Base-by-base conservation (phyloP, 2,113 vertebrate species). In the Microcebus lehilahytsara region DNA sequence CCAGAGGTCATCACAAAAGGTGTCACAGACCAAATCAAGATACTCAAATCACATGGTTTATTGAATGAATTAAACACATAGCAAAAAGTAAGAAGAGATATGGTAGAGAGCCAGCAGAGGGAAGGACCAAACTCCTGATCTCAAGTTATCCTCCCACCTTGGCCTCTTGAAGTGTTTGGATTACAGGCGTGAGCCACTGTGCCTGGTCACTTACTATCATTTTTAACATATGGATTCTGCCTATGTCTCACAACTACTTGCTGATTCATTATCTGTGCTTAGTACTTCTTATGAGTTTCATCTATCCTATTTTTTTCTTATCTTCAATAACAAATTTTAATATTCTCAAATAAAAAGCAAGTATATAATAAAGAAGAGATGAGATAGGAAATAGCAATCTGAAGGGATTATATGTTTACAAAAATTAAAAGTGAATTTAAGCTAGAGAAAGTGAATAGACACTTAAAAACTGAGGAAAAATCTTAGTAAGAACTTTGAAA, bases 401-500 rank as follows among this genome's bases (percentile, higher is more conserved):
- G 30, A 89, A 91, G 62, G n/a, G 32, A 49, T 78, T 16, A n/a
- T 46, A 85, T 93, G 12, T 95, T 95, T 79, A 77, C 51, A 77
- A 98, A 96, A 89, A n/a, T 77, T 56, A n/a, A 94, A 93, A 34
- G 83, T 89, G 1, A 8, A 42, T 91, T 37, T 32, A 22, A 79
- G 87, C 37, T 37, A 77, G 46, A 93, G 64, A 71, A 90, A 74
- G 34, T 92, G 1, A 58, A 78, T 69, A 80, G 30, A 58, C 27
- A 78, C 6, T 93, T 58, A 51, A 66, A 83, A 95, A 42, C 2
- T 46, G 67, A 6, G 66, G 90, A 81, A 92, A n/a, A 9, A 22
- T 30, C 53, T 64, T 93, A 88, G 27, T 90, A 27, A 81, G n/a
- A 80, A 81, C 91, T 97, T 97, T n/a, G 58, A 97, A 97, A 62